Base-by-base conservation (phyloP, 2,888 invertebrate species). In the Hypercompe scribonia region DNA sequence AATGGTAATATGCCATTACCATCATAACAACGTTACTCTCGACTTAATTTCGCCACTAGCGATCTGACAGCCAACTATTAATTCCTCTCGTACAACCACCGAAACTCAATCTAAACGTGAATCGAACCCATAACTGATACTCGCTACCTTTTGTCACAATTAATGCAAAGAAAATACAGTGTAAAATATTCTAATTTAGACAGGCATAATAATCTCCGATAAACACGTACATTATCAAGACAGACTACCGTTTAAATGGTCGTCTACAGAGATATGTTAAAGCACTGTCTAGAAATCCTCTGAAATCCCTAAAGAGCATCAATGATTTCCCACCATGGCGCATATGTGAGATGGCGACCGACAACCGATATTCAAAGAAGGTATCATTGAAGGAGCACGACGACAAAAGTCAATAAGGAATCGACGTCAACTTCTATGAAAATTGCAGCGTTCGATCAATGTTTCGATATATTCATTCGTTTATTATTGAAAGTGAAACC, bases 1-100 rank as follows among this genome's bases (percentile, higher is more conserved):
- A 81, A 78, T 90, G 88, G 91, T 93, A 92, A 93, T 93, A 92
- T 87, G 91, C 92, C 88, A 94, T 94, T 92, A 94, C 89, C 87
- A 88, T 87, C 91, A 90, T 95, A 95, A 95, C 94, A 91, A 90
- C 88, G 91, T 95, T 95, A 94, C 93, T 92, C 91, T 91, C 93
- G 90, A 93, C 93, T 93, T 94, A 94, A 94, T 95, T 94, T 89
- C 81, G 92, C 95, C 93, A 83, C 87, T 86, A 90, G 93, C 92
- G 82, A 81, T 85, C 83, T 81, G 84, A 79, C 88, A 86, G 85
- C 84, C 89, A 85, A 83, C 87, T 87, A 80, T 84, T 87, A 82
- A 89, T 88, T 91, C 87, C 91, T 91, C 90, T 88, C 88, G 90
- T 88, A 84, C 86, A 83, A 83, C 83, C 80, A 80, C 80, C 84